Evolutionary conservation across 2,113 vertebrate species (phyloP).

Genomic region (Pardalotus punctatus): DNA sequence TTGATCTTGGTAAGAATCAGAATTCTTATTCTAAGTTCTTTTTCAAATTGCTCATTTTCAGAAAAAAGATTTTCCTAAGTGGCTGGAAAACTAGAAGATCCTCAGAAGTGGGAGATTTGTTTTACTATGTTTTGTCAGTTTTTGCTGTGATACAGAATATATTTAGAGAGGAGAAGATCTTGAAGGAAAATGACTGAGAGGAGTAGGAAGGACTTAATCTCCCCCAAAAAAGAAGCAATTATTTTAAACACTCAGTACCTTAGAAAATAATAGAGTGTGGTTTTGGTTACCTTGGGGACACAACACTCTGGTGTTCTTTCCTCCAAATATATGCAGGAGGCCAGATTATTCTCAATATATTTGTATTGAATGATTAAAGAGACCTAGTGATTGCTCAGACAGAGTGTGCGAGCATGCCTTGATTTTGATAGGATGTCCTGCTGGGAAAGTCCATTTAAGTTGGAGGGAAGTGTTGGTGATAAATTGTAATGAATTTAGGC

Average conservation of each 20-base stretch:
- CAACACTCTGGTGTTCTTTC: neutral
- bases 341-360: neutral
- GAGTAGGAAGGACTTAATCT: neutral
- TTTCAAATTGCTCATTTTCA: neutral
- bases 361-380: neutral
- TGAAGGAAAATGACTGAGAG: neutral
- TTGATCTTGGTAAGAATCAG: neutral
- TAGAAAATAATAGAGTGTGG: accelerated
- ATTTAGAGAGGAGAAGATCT: neutral
- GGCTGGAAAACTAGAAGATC: neutral
- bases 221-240: neutral
- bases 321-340: neutral
- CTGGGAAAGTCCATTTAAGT: neutral
- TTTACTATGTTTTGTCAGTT: neutral
- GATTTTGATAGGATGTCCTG: neutral
- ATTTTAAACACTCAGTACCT: neutral
- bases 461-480: neutral
- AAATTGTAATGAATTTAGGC: neutral
- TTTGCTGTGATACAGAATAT: neutral
- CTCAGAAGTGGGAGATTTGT: neutral
- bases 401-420: neutral
- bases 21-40: neutral
- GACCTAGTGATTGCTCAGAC: neutral
- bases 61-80: neutral
- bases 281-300: neutral